Evolutionary conservation across 92 coral and sea anemone genomes (phyloP), one percentile per base, ranked within the genome.

Genomic region (Porites divaricata): DNA sequence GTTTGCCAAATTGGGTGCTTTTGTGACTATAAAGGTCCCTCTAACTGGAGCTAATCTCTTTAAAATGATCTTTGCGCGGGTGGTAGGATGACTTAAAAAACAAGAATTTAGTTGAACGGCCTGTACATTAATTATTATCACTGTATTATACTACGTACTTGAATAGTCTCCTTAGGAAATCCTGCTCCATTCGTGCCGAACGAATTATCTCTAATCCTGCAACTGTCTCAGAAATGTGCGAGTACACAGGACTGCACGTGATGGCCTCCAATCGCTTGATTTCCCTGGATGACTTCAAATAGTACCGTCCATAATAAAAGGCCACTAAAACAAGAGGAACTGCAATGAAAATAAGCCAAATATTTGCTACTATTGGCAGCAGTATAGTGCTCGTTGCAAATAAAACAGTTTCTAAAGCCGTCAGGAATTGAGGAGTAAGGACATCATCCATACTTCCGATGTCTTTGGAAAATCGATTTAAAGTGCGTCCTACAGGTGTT

Each of bases 231-330:
- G 87, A 64, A 63, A 88, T 75, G 79, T 83, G 91, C 71, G 88
- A 73, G 81, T 83, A 88, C 24, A 88, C 78, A 12, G 87, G 88
- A 67, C 91, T 88, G 66, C 88, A 70, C 14, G 81, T 83, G 23
- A 88, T 74, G 15, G 91, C 88, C 67, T 89, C 89, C 19, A 92
- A 35, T 78, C 95, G 74, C 65, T 83, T 76, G 17, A 89, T 86
- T 70, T 89, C 95, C 67, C 91, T 85, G 17, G 92, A 79, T 17
- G 92, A 78, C 79, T 81, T 85, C 81, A 92, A 71, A 77, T 89
- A 92, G 67, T 92, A 91, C 45, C 81, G 88, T 61, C 85, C 85
- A 24, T 76, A 70, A 57, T 69, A 80, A 50, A 86, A 15, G 48
- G 70, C 76, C 24, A 72, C 61, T 59, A 51, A 20, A 72, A 86